Base-by-base conservation (phyloP, 1,140 invertebrate species). In the Lordiphosa stackelbergi region DNA sequence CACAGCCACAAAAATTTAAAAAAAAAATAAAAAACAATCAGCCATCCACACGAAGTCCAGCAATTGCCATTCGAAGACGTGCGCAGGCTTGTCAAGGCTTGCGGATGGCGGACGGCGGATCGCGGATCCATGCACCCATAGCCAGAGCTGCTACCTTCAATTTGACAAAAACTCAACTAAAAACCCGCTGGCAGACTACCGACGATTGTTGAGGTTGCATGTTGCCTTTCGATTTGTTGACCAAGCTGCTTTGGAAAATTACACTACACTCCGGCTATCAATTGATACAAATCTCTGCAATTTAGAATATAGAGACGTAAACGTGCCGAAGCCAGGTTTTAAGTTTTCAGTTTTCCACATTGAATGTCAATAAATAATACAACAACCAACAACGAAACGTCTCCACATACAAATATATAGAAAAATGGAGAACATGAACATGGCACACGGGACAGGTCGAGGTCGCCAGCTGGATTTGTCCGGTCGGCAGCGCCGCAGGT, bases 281-380 rank as follows among this genome's bases (percentile, higher is more conserved):
- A 81, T 69, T 71, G 75, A 81, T 83, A 81, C 71, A 81, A 75
- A 81, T 81, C 75, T 81, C 65, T 62, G 65, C 63, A 69, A 61
- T 73, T 70, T 54, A 56, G 74, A 63, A 66, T 68, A 75, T 64
- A 59, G 65, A 69, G 69, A 73, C 72, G 63, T 73, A 73, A 75
- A 68, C 49, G 66, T 61, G 72, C 66, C 53, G 38, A 13, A 28
- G 34, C 55, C 38, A 51, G 34, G 48, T 54, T 24, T 31, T 49
- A 59, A 51, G 28, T 52, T 64, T 24, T 54, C 19, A 41, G 43
- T 46, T 52, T 59, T 71, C 54, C 65, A 37, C 66, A 68, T 58
- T 68, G 73, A 73, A 65, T 84, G 74, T 62, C 79, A 72, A 85
- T 85, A 85, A 85, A 85, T 85, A 81, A 85, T 85, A 65, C 63